These are phyloP conservation scores for Bos indicus DNA, from an alignment of 2,113 vertebrate genomes.

Conservation along the genomic window DNA sequence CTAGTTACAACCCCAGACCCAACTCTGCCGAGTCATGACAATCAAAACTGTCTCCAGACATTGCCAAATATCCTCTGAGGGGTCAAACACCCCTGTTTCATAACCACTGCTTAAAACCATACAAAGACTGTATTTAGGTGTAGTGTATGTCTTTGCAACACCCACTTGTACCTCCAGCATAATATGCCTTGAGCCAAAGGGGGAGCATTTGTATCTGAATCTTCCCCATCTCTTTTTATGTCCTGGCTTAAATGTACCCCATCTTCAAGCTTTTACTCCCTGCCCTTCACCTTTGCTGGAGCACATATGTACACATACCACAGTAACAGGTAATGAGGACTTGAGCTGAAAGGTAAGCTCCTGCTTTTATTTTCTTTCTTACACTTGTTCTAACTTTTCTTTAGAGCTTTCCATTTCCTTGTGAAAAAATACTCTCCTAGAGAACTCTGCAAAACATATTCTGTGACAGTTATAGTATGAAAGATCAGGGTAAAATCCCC, in stretches of 20 bases:
- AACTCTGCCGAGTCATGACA: background rate
- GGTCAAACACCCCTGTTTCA: background rate
- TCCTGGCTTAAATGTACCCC: background rate
- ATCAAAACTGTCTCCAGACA: background rate
- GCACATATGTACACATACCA: background rate
- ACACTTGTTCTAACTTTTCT: background rate
- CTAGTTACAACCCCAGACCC: background rate
- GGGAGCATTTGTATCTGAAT: background rate
- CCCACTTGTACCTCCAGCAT: background rate
- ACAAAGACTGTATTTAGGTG: background rate
- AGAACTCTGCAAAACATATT: background rate
- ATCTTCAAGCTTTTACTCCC: background rate
- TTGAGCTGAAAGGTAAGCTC: background rate
- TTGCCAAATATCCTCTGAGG: background rate
- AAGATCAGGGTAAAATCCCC: background rate
- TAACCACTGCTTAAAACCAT: background rate
- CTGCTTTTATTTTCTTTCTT: constrained; percentile 7
- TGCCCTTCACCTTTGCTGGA: background rate
- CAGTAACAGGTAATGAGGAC: background rate
- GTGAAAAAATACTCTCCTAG: background rate
- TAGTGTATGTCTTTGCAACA: too few relatives aligned
- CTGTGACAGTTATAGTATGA: background rate
- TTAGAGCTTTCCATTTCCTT: background rate
- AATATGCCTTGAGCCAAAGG: background rate
- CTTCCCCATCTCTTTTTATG: background rate